Percentiles rank a stretch among this genome's conserved stretches.
These are phyloP conservation scores for Drosophila gaucha DNA, from an alignment of 2,888 invertebrate genomes.

Conservation along the genomic window DNA sequence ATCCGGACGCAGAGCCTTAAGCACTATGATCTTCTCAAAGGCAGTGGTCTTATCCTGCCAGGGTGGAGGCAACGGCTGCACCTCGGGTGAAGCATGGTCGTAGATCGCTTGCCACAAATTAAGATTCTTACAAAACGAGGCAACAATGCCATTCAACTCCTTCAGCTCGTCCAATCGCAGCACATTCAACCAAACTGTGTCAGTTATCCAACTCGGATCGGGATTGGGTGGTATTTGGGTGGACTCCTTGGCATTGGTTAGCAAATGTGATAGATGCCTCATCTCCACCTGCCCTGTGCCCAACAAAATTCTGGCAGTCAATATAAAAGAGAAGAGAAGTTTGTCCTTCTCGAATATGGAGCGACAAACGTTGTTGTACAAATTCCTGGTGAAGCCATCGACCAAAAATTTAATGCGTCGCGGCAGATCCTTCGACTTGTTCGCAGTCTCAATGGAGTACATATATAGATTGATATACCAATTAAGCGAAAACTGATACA, in stretches of 20 bases:
- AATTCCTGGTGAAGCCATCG: slow-evolving; percentile 91
- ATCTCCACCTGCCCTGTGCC: slow-evolving; percentile 87
- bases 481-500: slow-evolving; percentile 97
- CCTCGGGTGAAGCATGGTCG: slow-evolving; percentile 89
- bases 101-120: slow-evolving; percentile 88
- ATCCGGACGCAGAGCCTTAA: slow-evolving; percentile 93
- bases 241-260: slow-evolving; percentile 87
- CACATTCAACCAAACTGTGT: slow-evolving; percentile 92
- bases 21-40: slow-evolving; percentile 91
- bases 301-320: slow-evolving; percentile 89
- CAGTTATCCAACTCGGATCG: slow-evolving; percentile 91
- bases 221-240: slow-evolving; percentile 87
- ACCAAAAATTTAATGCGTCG: slow-evolving; percentile 92
- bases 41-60: slow-evolving; percentile 87
- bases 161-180: slow-evolving; percentile 89
- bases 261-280: slow-evolving; percentile 90
- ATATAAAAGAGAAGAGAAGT: slow-evolving; percentile 92
- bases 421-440: slow-evolving; percentile 88
- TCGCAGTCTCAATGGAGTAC: slow-evolving; percentile 84
- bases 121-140: slow-evolving; percentile 86
- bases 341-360: slow-evolving; percentile 96
- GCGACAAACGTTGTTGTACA: slow-evolving; percentile 94
- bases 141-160: slow-evolving; percentile 87
- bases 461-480: slow-evolving; percentile 93
- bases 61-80: slow-evolving; percentile 88